Evolutionary conservation across 1,140 invertebrate genomes (phyloP), one percentile per base, ranked within the genome.

Genomic region (Copidosoma floridanum): DNA sequence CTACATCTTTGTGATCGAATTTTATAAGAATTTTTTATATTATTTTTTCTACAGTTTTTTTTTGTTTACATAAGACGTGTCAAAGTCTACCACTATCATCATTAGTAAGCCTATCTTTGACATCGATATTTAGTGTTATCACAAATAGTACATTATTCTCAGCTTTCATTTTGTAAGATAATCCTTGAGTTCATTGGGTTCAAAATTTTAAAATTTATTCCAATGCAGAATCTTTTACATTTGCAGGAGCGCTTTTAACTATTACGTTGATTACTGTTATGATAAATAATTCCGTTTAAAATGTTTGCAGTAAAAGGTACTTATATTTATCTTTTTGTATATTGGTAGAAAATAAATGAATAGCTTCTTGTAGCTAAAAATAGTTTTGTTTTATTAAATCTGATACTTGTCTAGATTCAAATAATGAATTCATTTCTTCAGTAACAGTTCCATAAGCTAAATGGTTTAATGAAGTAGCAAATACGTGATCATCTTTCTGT

Each of bases 401-500:
- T 38, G 23, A n/a, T 16, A 24, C 40, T 40, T 52, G 32, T 40
- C 50, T 21, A 2, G 50, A 52, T 52, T 52, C 24, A 23, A 52
- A 52, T 37, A 52, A 21, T 16, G 37, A 11, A n/a, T 38, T 52
- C 7, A 10, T 26, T n/a, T 18, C 12, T 1, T 40, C 35, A 24
- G 14, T 23, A 3, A 52, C 23, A 24, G 8, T 38, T 52, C 18
- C 52, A 41, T 35, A 41, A 41, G 48, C 48, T 35, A 51, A 51
- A 20, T 51, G 21, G 23, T 37, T 37, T 21, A 51, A 37, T 37
- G 66, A 57, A 35, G n/a, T 40, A 27, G 64, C 64, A 40, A 65
- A 68, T 23, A 16, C 8, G 3, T 46, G 16, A 52, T 68, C 64
- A 44, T 66, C 58, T 58, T 55, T 54, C 37, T 66, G 66, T 12